Base-by-base conservation (phyloP, 2,113 vertebrate genomes). In the Eudyptes chrysolophus region DNA sequence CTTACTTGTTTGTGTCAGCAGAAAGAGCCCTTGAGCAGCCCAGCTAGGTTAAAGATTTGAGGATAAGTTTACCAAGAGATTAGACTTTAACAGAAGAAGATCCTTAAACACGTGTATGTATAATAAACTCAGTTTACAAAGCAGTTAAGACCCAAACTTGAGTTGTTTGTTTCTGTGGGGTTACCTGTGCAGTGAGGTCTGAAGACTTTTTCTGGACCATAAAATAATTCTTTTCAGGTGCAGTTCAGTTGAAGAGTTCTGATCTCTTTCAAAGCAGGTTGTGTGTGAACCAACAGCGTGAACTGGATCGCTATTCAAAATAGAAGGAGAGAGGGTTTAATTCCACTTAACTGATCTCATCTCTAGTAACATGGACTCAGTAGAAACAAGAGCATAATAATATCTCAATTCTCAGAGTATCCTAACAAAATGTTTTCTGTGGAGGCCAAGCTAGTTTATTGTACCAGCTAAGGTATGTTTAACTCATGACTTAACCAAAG, bases 1-100 rank as follows among this genome's bases (percentile, higher is more conserved):
- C 36, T 78, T 5, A 26, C 26, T 38, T 75, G 30, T 38, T 61
- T 78, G 38, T 61, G 34, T 57, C 49, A 87, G 70, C 65, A 82
- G 27, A 55, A 77, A 32, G 29, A 51, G 36, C 26, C 76, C 48
- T 57, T 64, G 48, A 87, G 48, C 5, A 0, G 57, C 36, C 19
- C 34, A n/a, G 25, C 6, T 52, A 15, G 27, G 52, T 96, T 90
- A 86, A 92, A 82, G 27, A 89, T 95, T 84, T 84, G 51, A 70
- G 34, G 13, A 5, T 69, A 64, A 66, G 48, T 77, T 90, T 90
- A 81, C 70, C 5, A 20, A 74, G 54, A 71, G 77, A 87, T 93
- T 81, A 84, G 27, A 70, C 20, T 92, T 92, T 88, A 95, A 92
- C 54, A 58, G 46, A 69, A 55, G 16, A 66, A 57, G 13, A 61